phyloP scores from a whole-genome alignment of 2,113 vertebrate species.

The Myiozetetes cayanensis region DNA sequence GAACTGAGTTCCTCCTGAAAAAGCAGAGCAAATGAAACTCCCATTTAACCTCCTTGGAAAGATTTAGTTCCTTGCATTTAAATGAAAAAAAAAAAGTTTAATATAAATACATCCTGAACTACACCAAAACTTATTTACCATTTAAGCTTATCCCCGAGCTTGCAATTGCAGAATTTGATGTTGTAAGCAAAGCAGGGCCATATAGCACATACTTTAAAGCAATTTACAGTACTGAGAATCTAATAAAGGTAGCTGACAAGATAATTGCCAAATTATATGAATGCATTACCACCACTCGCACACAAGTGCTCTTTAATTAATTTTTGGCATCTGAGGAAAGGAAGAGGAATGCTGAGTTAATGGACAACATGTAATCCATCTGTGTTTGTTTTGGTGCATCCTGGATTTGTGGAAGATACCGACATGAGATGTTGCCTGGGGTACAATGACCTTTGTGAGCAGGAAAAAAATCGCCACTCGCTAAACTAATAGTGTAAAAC shows the following conservation, averaged over 20 bases:
- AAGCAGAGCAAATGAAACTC: neutral
- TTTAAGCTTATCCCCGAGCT: neutral
- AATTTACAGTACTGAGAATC: conserved; percentile 28
- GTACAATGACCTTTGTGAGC: conserved; percentile 54
- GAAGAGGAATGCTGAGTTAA: conserved; percentile 32
- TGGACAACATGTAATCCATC: conserved; percentile 37
- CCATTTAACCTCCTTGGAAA: neutral
- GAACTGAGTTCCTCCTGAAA: neutral
- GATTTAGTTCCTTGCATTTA: neutral
- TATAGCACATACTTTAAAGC: neutral
- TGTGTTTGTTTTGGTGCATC: conserved; percentile 61
- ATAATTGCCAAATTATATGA: conserved; percentile 64
- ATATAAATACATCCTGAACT: neutral
- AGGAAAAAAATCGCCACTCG: conserved; percentile 27
- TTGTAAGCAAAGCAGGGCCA: neutral
- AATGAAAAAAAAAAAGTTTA: neutral
- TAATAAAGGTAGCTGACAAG: conserved; percentile 62
- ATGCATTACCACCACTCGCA: neutral
- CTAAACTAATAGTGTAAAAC: conserved; percentile 52
- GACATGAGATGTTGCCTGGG: conserved; percentile 26
- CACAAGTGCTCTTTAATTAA: conserved; percentile 55
- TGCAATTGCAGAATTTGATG: neutral
- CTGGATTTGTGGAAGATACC: conserved; percentile 41
- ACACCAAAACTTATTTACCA: neutral
- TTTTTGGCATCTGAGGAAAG: conserved; percentile 64